phyloP scores from a whole-genome alignment of 2,888 invertebrate species.

The Apocheima hispidaria region DNA sequence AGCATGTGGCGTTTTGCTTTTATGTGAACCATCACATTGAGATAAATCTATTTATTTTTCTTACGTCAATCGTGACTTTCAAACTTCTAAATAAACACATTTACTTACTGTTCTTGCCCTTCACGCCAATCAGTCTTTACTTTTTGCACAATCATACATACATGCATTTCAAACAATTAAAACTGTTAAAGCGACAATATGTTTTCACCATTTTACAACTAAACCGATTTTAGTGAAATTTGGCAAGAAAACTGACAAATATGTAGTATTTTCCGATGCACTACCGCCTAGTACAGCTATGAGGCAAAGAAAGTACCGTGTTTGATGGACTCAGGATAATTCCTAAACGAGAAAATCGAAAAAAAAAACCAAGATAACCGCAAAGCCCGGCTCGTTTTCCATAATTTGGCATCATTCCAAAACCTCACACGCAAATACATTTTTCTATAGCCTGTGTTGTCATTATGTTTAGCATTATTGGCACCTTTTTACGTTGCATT shows the following conservation, averaged over 20 bases:
- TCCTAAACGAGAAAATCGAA: background rate
- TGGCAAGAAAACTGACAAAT: no score
- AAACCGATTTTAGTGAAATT: no score
- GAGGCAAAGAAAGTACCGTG: no score
- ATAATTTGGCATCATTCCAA: slow-evolving; percentile 38
- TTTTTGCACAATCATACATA: background rate
- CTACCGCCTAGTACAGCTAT: no score
- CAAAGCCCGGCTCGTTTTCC: slow-evolving; percentile 22
- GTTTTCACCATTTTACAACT: no score
- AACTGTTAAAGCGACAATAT: no score
- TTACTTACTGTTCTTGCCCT: slow-evolving; percentile 21
- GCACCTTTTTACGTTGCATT: slow-evolving; percentile 49
- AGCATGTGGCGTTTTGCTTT: background rate
- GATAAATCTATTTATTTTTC: background rate
- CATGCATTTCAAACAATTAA: background rate
- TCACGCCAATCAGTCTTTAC: slow-evolving; percentile 18
- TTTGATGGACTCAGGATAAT: no score
- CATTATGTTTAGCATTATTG: slow-evolving; percentile 40
- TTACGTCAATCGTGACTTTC: slow-evolving; percentile 1
- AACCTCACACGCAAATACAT: slow-evolving; percentile 33
- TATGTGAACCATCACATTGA: background rate
- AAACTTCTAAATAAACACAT: slow-evolving; percentile 4
- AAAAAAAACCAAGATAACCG: background rate
- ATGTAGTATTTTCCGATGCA: no score
- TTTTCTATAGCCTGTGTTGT: slow-evolving; percentile 38